Base-by-base conservation (phyloP, 1,140 invertebrate species). In the Bradysia coprophila region DNA sequence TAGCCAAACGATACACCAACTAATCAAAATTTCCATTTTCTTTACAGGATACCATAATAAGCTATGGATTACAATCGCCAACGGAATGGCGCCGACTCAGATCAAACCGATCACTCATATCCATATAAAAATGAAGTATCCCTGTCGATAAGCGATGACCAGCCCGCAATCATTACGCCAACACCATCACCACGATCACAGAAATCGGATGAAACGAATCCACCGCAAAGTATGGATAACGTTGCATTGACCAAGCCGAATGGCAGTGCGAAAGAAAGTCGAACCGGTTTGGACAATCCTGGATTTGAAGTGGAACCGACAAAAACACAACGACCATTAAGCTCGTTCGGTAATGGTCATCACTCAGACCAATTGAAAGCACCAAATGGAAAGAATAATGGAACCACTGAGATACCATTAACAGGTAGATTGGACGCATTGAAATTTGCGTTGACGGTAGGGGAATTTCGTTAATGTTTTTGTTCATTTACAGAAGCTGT, bases 401-500 rank as follows among this genome's bases (percentile, higher is more conserved):
- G 40, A 10, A 20, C 18, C 15, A 31, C 10, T 10, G 24, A 41
- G 8, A 32, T 28, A 28, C 39, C 39, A 45, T 19, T 45, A 28
- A 16, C 39, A 21, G 39, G 43, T 41, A 41, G 18, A 15, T 31
- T 20, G 16, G 24, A 2, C 1, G 19, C 5, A 42, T 21, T 11
- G 19, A 34, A 42, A 42, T 31, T 15, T 42, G 4, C 10, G 18
- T 32, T 33, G n/a, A n/a, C n/a, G n/a, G n/a, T n/a, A n/a, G n/a
- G n/a, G n/a, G n/a, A n/a, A n/a, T 42, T 34, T 19, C 19, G 8
- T 16, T 36, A 6, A n/a, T 36, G 9, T 16, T 5, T 16, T 36
- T 36, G 8, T 16, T 11, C 8, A n/a, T 2, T 61, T 1, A 49
- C 64, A 36, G 81, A 84, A 64, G 80, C 80, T 20, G 78, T 85